Evolutionary conservation across 2,113 vertebrate genomes (phyloP).

Genomic region (Fulica atra): DNA sequence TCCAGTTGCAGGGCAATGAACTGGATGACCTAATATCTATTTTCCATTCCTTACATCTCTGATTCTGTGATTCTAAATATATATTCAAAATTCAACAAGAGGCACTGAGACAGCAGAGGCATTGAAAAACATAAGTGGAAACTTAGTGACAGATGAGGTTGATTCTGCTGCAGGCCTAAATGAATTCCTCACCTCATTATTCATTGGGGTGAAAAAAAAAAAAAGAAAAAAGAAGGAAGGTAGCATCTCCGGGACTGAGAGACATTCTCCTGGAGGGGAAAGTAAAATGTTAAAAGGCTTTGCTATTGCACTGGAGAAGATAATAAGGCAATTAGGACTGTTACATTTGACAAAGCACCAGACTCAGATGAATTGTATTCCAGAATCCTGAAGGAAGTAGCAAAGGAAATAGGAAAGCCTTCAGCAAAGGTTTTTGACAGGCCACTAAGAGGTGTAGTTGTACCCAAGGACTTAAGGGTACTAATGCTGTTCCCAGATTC

Average conservation of each 20-base stretch:
- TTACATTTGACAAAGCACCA: conserved; percentile 59
- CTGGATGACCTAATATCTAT: conserved; percentile 12
- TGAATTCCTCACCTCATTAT: conserved; percentile 58
- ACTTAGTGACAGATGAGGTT: conserved; percentile 49
- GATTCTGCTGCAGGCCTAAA: conserved; percentile 55
- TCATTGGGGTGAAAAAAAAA: not conserved
- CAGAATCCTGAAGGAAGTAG: conserved; percentile 57
- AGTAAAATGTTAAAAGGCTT: conserved; percentile 69
- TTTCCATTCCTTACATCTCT: conserved; percentile 22
- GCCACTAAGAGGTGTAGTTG: not conserved
- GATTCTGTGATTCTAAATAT: conserved; percentile 52
- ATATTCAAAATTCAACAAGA: conserved; percentile 25
- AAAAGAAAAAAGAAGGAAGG: not conserved
- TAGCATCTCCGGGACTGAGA: conserved; percentile 24
- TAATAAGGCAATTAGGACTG: conserved; percentile 70
- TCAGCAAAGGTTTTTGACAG: conserved; percentile 49
- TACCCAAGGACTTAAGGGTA: conserved; percentile 15
- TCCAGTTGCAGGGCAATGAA: conserved; percentile 23
- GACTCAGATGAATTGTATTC: conserved; percentile 56
- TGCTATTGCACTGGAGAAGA: conserved; percentile 49
- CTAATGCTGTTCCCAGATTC: conserved; percentile 18
- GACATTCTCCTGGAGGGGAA: conserved; percentile 57
- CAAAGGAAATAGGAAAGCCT: conserved; percentile 55
- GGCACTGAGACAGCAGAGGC: not conserved
- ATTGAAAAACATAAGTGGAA: conserved; percentile 34